Evolutionary conservation across 2,797 vertebrate species (phyloP).

Genomic region (Enteromius fasciolatus): DNA sequence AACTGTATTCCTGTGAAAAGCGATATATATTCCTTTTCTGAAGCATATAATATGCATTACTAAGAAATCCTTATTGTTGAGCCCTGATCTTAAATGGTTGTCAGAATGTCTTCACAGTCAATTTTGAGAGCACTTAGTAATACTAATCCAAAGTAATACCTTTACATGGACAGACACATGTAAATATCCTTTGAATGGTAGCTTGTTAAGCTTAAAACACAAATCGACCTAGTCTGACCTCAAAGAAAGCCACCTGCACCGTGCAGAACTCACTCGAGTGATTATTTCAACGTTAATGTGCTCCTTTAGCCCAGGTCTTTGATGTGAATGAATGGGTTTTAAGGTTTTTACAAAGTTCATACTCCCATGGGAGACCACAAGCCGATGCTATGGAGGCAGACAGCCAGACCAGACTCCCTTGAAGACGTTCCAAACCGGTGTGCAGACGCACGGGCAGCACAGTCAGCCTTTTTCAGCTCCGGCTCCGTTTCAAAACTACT

Average conservation of each 20-base stretch:
- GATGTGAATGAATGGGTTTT: constrained; percentile 43
- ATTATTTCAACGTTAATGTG: constrained; percentile 29
- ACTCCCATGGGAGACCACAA: constrained; percentile 44
- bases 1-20: neutral
- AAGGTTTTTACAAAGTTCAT: constrained; percentile 43
- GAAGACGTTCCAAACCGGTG: constrained; percentile 55
- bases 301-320: constrained; percentile 19
- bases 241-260: constrained; percentile 41
- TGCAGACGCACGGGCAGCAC: constrained; percentile 44
- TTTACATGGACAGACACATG: constrained; percentile 26
- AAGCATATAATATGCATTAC: neutral
- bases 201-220: constrained; percentile 33
- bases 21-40: neutral
- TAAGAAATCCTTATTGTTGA: constrained; percentile 28
- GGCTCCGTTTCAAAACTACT: constrained; percentile 18
- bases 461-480: constrained; percentile 32
- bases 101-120: constrained; percentile 29
- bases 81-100: constrained; percentile 22
- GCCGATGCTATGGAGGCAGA: constrained; percentile 50
- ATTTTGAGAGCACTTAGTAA: constrained; percentile 18
- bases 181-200: constrained; percentile 27
- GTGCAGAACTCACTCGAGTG: constrained; percentile 15
- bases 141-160: constrained; percentile 14
- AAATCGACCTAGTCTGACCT: constrained; percentile 31
- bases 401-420: constrained; percentile 56